phyloP scores from a whole-genome alignment of 2,113 vertebrate genomes.

The Sorex araneus region DNA sequence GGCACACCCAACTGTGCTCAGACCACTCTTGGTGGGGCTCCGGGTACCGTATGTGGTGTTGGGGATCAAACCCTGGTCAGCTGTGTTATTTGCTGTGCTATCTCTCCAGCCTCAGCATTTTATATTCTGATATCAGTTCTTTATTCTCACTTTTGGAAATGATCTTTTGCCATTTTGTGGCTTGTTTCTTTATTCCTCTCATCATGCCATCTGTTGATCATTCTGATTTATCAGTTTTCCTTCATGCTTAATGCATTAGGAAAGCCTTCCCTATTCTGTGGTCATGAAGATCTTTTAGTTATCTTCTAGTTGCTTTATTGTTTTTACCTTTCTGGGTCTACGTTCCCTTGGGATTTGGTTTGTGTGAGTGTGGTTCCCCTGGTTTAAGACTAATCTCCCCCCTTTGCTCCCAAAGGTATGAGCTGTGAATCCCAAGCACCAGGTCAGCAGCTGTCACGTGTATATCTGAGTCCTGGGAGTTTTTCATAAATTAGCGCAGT shows the following conservation, averaged over 20 bases:
- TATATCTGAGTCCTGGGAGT: background rate
- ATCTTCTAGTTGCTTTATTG: background rate
- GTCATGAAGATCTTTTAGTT: conserved; percentile 4
- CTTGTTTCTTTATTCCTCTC: background rate
- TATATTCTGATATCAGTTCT: background rate
- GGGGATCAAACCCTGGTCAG: too few relatives aligned
- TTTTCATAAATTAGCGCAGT: background rate
- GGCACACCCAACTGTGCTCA: too few relatives aligned
- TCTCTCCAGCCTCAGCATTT: too few relatives aligned
- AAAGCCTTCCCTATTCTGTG: background rate
- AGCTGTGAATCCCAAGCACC: background rate
- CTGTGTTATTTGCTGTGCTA: too few relatives aligned
- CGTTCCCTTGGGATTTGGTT: background rate
- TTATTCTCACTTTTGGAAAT: background rate
- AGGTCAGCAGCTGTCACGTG: background rate
- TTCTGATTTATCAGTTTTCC: background rate
- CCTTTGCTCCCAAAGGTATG: conserved; percentile 11
- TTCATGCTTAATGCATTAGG: conserved; percentile 26
- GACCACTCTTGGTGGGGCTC: too few relatives aligned
- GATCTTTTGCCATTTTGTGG: background rate
- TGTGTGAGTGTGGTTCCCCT: conserved; percentile 22
- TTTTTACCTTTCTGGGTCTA: conserved; percentile 49
- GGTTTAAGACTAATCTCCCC: conserved; percentile 45
- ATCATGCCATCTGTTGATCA: background rate
- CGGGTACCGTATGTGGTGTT: too few relatives aligned